Evolutionary conservation across 2,797 vertebrate genomes (phyloP).

Genomic region (Mastacembelus armatus): DNA sequence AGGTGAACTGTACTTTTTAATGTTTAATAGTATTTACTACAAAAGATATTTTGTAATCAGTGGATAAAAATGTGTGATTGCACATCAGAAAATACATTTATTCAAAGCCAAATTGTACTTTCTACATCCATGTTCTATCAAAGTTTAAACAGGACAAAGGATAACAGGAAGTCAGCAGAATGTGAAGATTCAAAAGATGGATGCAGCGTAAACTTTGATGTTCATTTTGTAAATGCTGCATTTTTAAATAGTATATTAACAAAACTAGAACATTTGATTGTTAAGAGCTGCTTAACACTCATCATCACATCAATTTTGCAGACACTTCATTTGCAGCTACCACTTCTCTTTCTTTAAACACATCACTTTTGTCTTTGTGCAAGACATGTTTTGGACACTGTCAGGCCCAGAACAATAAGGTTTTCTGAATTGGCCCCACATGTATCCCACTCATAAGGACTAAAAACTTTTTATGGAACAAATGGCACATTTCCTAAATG

Average conservation of each 20-base stretch:
- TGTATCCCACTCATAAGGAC: not conserved
- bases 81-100: no score
- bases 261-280: not conserved
- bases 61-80: not conserved
- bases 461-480: not conserved
- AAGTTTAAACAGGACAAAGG: no score
- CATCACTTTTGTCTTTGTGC: not conserved
- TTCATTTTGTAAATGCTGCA: no score
- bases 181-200: no score
- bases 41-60: conserved; percentile 10
- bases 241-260: not conserved
- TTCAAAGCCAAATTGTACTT: no score
- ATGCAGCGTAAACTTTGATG: no score
- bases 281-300: not conserved
- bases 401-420: not conserved
- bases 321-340: not conserved
- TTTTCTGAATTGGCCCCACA: no score
- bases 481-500: not conserved
- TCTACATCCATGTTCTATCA: no score
- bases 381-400: not conserved
- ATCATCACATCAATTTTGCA: not conserved
- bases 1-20: not conserved
- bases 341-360: not conserved
- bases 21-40: conserved; percentile 5
- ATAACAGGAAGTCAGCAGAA: no score